Evolutionary conservation across 2,113 vertebrate species (phyloP).

Genomic region (Sorex fumeus): DNA sequence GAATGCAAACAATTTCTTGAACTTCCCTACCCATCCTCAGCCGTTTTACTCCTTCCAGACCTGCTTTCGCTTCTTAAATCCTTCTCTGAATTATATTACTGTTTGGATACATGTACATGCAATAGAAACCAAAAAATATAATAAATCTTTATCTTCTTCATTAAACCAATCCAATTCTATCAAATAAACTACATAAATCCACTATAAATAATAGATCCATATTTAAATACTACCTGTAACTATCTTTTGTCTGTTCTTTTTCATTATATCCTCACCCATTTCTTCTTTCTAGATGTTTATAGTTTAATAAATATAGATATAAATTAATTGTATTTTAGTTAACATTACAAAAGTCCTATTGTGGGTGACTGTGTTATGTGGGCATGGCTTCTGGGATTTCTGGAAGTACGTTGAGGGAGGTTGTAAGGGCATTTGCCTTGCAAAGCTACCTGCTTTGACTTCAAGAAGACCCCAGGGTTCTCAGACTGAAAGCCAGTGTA

Average conservation of each 20-base stretch:
- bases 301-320: too few relatives aligned
- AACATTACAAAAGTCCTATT: too few relatives aligned
- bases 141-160: background rate
- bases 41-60: background rate
- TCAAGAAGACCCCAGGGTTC: too few relatives aligned
- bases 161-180: background rate
- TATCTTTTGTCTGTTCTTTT: background rate
- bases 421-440: too few relatives aligned
- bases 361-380: too few relatives aligned
- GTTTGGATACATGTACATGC: background rate
- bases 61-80: background rate
- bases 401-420: too few relatives aligned
- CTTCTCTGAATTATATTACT: background rate
- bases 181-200: background rate
- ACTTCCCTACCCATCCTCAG: background rate
- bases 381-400: too few relatives aligned
- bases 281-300: background rate
- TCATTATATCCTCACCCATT: background rate
- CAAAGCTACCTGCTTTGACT: too few relatives aligned
- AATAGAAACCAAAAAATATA: background rate
- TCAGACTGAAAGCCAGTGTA: too few relatives aligned
- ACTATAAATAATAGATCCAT: background rate
- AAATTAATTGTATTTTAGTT: too few relatives aligned
- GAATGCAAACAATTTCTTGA: constrained; percentile 6
- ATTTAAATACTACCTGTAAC: constrained; percentile 2